Conservation (phyloP, 2,797 vertebrate species). For the Malacoctenus gilli region DNA sequence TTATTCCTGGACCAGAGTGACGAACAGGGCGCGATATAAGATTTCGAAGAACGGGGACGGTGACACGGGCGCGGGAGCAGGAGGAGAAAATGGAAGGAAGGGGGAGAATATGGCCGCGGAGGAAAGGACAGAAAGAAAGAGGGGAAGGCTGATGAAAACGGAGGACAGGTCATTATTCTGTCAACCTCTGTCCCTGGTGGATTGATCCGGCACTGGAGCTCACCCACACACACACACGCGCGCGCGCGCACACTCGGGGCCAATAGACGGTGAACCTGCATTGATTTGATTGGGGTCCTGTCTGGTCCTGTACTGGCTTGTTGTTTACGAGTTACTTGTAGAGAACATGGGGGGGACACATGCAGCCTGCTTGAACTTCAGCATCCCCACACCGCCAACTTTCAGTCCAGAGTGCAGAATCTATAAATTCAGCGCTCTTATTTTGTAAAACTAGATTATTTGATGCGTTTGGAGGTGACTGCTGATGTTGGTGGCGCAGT, state of each 20-base stretch:
- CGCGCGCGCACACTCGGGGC: slow-evolving; percentile 17
- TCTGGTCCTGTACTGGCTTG: slow-evolving; percentile 47
- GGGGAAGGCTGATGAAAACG: slow-evolving; percentile 45
- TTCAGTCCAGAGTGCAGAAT: slow-evolving; percentile 1
- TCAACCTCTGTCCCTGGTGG: slow-evolving; percentile 48
- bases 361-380: slow-evolving; percentile 39
- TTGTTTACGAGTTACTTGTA: slow-evolving; percentile 60
- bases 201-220: slow-evolving; percentile 50
- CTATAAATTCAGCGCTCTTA: slow-evolving; percentile 33
- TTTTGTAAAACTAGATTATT: slow-evolving; percentile 33
- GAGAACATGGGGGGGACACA: slow-evolving; percentile 9
- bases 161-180: slow-evolving; percentile 63
- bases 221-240: slow-evolving; percentile 10
- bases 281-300: slow-evolving; percentile 63
- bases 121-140: slow-evolving; percentile 26
- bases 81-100: not conserved
- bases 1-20: slow-evolving; percentile 46
- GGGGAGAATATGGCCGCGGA: not conserved
- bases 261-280: slow-evolving; percentile 53
- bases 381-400: slow-evolving; percentile 19
- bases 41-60: slow-evolving; percentile 5
- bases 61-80: no score
- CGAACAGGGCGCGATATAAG: slow-evolving; percentile 10
- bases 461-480: no score
- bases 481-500: no score